A percentile compares a stretch with the other conserved stretches of the same genome.
These are phyloP conservation scores for Lophochroa leadbeateri DNA, from an alignment of 2,113 vertebrate genomes.

Conservation along the genomic window DNA sequence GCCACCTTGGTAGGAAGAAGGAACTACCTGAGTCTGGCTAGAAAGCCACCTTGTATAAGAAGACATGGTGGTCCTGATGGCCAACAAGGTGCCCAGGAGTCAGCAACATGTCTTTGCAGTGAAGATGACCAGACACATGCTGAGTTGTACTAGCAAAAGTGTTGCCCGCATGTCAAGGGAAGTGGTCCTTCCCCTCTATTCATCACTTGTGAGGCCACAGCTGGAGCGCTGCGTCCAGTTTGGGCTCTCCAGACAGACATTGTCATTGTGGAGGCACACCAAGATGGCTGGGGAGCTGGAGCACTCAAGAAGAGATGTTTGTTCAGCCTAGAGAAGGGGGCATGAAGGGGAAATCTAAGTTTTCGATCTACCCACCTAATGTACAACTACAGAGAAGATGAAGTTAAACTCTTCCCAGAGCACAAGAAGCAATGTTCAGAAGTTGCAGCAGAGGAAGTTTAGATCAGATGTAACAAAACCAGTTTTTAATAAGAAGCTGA, in stretches of 20 bases:
- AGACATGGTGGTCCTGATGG: background rate
- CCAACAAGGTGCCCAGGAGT: background rate
- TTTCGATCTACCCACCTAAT: background rate
- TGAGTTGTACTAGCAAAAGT: background rate
- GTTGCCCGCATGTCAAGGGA: background rate
- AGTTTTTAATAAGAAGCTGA: background rate
- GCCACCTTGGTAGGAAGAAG: background rate
- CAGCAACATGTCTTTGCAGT: background rate
- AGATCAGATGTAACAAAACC: background rate
- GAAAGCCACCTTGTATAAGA: background rate
- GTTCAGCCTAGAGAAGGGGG: background rate
- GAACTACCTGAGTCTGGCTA: rapidly evolving
- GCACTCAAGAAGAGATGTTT: background rate
- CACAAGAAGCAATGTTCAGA: background rate
- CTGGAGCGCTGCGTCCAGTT: background rate
- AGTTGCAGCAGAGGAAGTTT: background rate
- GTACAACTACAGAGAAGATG: background rate
- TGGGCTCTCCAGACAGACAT: background rate
- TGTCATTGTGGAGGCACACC: background rate
- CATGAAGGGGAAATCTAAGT: background rate
- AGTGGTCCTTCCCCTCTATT: background rate
- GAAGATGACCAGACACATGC: background rate
- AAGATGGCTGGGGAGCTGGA: background rate
- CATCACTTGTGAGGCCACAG: background rate
- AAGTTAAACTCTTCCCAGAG: background rate